Conservation (phyloP, 2,113 vertebrate species). For the Tetraodon nigroviridis region DNA sequence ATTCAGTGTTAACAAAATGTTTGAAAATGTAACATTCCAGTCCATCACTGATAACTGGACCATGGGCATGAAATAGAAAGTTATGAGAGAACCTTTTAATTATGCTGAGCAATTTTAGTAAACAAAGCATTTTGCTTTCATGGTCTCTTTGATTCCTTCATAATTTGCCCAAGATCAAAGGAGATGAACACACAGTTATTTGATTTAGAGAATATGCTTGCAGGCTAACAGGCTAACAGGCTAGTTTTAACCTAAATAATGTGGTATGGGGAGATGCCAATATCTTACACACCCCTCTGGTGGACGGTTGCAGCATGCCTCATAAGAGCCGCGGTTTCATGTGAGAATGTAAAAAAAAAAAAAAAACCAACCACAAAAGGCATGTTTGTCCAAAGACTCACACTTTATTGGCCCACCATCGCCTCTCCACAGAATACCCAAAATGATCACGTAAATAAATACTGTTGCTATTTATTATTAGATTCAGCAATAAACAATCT, state of each 20-base stretch:
- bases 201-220: too few relatives aligned
- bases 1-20: neutral
- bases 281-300: too few relatives aligned
- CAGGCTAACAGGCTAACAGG: neutral
- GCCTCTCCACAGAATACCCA: slow-evolving; percentile 51
- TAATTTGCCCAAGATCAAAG: neutral
- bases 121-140: too few relatives aligned
- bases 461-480: slow-evolving; percentile 40
- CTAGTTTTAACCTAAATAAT: too few relatives aligned
- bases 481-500: slow-evolving; percentile 53
- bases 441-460: slow-evolving; percentile 55
- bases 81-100: too few relatives aligned
- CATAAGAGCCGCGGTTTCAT: too few relatives aligned
- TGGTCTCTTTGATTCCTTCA: neutral
- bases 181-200: neutral
- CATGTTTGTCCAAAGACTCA: slow-evolving; percentile 44
- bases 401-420: slow-evolving; percentile 62
- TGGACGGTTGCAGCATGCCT: too few relatives aligned
- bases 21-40: slow-evolving; percentile 13
- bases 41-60: neutral
- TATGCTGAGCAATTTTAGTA: too few relatives aligned
- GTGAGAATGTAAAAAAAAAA: neutral
- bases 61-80: neutral
- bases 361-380: slow-evolving; percentile 10
- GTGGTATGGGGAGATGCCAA: too few relatives aligned